Evolutionary conservation across 1,140 invertebrate genomes (phyloP), one percentile per base, ranked within the genome.

Genomic region (Anastatus disparis): DNA sequence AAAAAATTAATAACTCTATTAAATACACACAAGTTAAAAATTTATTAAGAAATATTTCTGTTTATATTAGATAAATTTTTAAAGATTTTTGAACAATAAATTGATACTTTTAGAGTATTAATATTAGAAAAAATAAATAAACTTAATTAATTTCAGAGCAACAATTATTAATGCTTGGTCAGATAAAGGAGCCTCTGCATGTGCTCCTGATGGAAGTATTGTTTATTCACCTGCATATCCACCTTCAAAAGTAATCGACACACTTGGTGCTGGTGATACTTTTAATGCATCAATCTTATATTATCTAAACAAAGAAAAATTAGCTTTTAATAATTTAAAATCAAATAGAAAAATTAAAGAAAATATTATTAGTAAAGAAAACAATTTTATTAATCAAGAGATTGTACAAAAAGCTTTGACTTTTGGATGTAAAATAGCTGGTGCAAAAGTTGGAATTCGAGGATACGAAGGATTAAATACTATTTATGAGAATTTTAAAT

Each of bases 121-220:
- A n/a, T n/a, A n/a, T n/a, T n/a, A n/a, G n/a, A n/a, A n/a, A n/a
- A n/a, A n/a, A n/a, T n/a, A n/a, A n/a, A n/a, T n/a, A n/a, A n/a
- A n/a, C n/a, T n/a, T n/a, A n/a, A n/a, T n/a, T 53, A 13, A 55
- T 70, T 78, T 31, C 61, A 86, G 84, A 61, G 82, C 78, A 13
- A 78, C 76, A 17, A 81, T 93, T 56, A 88, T 93, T 42, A 92
- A 90, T 78, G 85, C 91, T 0, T 92, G 89, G 91, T 89, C 87
- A 29, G 89, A 89, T 40, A 75, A 85, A 74, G 92, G 92, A 35
- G 89, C 91, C 24, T 87, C 87, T 77, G 90, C 88, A 26, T 80
- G 85, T 42, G 74, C 79, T 70, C 71, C 80, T 6, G 83, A 87
- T 68, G 84, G 86, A 13, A 79, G 75, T 4, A 81, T 86, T 35